A percentile compares a stretch with the other conserved stretches of the same genome.
Conservation (phyloP, 2,797 vertebrate genomes). For the Leptodactylus fallax region DNA sequence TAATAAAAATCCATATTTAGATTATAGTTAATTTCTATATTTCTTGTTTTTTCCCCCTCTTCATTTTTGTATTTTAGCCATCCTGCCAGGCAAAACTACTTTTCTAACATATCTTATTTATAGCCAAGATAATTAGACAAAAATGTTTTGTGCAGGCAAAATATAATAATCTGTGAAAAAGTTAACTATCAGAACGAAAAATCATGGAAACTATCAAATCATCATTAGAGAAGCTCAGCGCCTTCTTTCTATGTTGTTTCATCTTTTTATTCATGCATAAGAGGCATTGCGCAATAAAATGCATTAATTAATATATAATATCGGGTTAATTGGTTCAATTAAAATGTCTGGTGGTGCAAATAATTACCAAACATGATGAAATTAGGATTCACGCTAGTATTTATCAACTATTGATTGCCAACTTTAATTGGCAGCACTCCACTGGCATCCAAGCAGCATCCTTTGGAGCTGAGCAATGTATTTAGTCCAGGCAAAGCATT, state of each 20-base stretch:
- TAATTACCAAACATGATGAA: constrained; percentile 57
- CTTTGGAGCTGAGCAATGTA: constrained; percentile 41
- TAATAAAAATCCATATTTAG: no score
- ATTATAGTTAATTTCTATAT: no score
- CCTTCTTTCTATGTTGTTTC: background rate
- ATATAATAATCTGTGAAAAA: background rate
- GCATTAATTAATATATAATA: constrained; percentile 48
- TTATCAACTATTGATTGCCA: constrained; percentile 61
- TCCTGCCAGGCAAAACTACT: background rate
- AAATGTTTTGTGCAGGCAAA: background rate
- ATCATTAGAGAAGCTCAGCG: background rate
- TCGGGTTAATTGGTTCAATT: constrained; percentile 48
- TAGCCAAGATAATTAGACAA: background rate
- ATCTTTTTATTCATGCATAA: background rate
- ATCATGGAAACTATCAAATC: background rate
- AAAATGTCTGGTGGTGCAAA: constrained; percentile 52
- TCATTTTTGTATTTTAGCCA: background rate
- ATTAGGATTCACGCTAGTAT: constrained; percentile 43
- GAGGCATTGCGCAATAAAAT: background rate
- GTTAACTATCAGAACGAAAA: background rate
- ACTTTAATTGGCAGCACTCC: constrained; percentile 54
- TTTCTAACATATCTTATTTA: background rate
- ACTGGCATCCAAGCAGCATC: constrained; percentile 40
- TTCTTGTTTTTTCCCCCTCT: background rate
- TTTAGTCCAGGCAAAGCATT: constrained; percentile 48